Conservation (phyloP, 2,888 invertebrate genomes). For the Mamestra brassicae region DNA sequence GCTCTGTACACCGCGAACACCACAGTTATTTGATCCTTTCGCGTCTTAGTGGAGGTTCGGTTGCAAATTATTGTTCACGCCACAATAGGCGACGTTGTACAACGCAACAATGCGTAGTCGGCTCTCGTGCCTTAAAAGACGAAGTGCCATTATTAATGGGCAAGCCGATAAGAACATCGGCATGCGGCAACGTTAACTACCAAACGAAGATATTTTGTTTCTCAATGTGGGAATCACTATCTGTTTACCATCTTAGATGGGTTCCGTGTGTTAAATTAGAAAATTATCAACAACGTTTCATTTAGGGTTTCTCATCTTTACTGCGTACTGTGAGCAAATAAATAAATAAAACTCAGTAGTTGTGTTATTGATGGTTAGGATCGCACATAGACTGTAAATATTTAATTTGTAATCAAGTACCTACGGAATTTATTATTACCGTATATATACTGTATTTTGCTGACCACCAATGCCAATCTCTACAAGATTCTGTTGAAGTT, state of each 20-base stretch:
- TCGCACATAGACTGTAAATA: conserved; percentile 7
- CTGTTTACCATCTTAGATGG: conserved; percentile 64
- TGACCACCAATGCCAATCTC: not conserved
- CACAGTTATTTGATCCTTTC: conserved; percentile 82
- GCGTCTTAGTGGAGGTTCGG: conserved; percentile 77
- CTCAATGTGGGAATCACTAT: conserved; percentile 72
- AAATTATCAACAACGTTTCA: conserved; percentile 56
- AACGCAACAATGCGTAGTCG: conserved; percentile 77
- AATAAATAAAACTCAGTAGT: not conserved
- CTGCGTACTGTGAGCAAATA: conserved; percentile 4
- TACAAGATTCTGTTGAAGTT: not conserved
- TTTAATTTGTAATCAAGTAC: not conserved
- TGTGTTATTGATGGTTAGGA: conserved; percentile 1
- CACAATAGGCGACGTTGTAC: conserved; percentile 78
- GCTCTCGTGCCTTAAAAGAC: conserved; percentile 77
- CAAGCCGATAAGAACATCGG: conserved; percentile 73
- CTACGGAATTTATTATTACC: conserved; percentile 9
- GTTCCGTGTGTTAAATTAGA: conserved; percentile 59
- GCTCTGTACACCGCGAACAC: conserved; percentile 76
- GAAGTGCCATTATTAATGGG: conserved; percentile 79
- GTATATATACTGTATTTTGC: not conserved
- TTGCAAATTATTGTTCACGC: conserved; percentile 84
- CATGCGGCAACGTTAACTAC: conserved; percentile 72
- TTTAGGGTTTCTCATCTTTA: conserved; percentile 33
- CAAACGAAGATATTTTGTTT: conserved; percentile 74